These are phyloP conservation scores for Lytechinus variegatus DNA, from an alignment of 35 echinoderm and acorn worm species.

Conservation along the genomic window DNA sequence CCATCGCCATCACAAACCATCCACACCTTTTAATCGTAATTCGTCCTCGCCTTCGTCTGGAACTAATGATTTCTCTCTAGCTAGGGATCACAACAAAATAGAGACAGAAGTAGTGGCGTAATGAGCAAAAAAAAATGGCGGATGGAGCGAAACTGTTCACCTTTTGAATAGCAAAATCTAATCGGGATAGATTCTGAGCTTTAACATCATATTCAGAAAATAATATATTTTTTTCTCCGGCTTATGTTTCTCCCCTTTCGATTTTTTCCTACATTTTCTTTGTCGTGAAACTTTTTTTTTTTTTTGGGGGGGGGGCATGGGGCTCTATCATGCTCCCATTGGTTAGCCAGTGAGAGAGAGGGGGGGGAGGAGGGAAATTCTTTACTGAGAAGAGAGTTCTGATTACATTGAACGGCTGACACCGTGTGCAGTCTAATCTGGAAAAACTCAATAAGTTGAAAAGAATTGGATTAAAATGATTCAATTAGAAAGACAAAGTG, in stretches of 20 bases:
- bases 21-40: background rate
- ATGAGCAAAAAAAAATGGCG: too few species aligned
- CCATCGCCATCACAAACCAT: background rate
- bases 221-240: too few species aligned
- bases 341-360: too few species aligned
- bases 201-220: too few species aligned
- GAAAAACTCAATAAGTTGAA: slow-evolving; percentile 20
- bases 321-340: too few species aligned
- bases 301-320: too few species aligned
- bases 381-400: background rate
- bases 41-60: background rate
- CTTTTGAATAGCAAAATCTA: too few species aligned
- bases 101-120: background rate
- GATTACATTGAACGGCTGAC: background rate
- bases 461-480: background rate
- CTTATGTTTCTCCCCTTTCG: too few species aligned
- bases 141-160: too few species aligned
- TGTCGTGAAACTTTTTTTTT: too few species aligned
- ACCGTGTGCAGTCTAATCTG: background rate
- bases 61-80: background rate
- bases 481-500: background rate
- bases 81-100: background rate
- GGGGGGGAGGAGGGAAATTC: background rate
- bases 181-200: too few species aligned
- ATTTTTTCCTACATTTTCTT: too few species aligned